Conservation (phyloP, 1,140 invertebrate species). For the Brachionus rotundiformis region DNA sequence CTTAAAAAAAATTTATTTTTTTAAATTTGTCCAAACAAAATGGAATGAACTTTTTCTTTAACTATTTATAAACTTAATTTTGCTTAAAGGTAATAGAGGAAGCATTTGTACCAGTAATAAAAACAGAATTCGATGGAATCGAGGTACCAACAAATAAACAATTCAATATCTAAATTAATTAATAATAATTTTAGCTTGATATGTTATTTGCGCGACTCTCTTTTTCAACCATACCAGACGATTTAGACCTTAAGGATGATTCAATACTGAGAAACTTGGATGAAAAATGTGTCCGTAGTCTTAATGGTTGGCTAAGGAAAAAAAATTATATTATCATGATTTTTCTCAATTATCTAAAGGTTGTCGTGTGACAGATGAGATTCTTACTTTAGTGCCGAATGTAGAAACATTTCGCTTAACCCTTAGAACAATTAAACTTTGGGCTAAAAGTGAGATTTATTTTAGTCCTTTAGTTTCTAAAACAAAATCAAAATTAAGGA, state of each 20-base stretch:
- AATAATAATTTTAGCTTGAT: slow-evolving; percentile 71
- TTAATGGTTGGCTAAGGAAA: no score
- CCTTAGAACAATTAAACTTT: slow-evolving; percentile 92
- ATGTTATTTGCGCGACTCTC: slow-evolving; percentile 91
- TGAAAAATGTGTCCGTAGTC: slow-evolving; percentile 89
- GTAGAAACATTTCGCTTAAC: slow-evolving; percentile 89
- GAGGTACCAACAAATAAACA: slow-evolving; percentile 65
- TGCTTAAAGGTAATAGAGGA: slow-evolving; percentile 72
- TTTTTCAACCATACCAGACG: slow-evolving; percentile 82
- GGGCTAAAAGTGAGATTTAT: slow-evolving; percentile 79
- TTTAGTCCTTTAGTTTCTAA: neutral
- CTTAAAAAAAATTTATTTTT: neutral
- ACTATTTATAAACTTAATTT: neutral
- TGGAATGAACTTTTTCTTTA: neutral
- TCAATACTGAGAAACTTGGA: slow-evolving; percentile 90
- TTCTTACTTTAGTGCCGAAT: slow-evolving; percentile 89
- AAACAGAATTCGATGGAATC: slow-evolving; percentile 98
- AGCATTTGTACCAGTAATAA: slow-evolving; percentile 98
- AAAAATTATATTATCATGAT: no score
- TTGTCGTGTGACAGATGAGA: slow-evolving; percentile 96
- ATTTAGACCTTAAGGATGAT: slow-evolving; percentile 84
- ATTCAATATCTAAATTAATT: neutral
- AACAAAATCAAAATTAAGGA: slow-evolving; percentile 60
- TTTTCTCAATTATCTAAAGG: neutral
- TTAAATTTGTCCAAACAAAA: neutral